Evolutionary conservation across 2,888 invertebrate genomes (phyloP).

Genomic region (Lepidonotus clava): DNA sequence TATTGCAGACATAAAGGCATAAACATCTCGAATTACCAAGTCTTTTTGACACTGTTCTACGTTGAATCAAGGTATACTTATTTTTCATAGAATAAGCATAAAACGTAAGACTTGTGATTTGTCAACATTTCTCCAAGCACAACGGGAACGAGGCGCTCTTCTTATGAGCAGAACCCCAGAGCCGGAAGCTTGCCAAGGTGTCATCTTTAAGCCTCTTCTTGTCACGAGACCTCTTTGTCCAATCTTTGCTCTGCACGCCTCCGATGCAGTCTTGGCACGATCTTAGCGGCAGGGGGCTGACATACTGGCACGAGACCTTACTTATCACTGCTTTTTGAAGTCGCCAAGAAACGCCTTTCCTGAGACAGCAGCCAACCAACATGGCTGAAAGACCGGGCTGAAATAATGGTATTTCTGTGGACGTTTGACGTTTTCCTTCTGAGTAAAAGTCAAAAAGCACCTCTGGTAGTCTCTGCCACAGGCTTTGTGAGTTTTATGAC

Average conservation of each 20-base stretch:
- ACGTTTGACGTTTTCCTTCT: background rate
- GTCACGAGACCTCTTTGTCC: slow-evolving; percentile 5
- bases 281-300: background rate
- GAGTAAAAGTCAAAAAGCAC: background rate
- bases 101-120: background rate
- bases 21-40: no score
- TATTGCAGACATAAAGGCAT: no score
- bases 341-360: slow-evolving; percentile 15
- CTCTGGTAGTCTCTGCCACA: background rate
- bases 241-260: background rate
- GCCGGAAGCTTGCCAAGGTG: slow-evolving; percentile 1
- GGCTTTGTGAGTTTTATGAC: slow-evolving; percentile 15
- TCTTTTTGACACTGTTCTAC: no score
- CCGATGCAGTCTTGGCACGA: slow-evolving; percentile 12
- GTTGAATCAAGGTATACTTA: no score
- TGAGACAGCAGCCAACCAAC: slow-evolving; percentile 9
- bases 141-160: background rate
- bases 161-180: background rate
- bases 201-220: background rate
- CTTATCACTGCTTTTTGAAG: background rate
- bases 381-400: background rate
- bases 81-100: background rate
- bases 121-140: background rate
- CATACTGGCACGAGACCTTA: background rate
- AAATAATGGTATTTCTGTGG: background rate